Evolutionary conservation across 35 echinoderm and acorn worm species (phyloP), one percentile per base, ranked within the genome.

Genomic region (Apostichopus californicus): DNA sequence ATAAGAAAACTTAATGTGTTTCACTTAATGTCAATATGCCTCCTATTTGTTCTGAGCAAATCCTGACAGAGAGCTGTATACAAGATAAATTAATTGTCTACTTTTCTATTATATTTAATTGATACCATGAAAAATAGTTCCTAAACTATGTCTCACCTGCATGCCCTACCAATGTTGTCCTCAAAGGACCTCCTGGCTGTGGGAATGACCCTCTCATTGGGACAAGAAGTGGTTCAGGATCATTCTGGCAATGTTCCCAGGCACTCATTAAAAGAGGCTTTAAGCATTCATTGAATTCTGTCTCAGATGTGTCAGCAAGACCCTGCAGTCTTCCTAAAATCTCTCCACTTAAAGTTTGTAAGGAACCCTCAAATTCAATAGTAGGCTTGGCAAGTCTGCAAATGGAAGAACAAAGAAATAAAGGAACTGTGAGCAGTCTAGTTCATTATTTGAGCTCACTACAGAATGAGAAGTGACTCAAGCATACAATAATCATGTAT

Each of bases 81-180:
- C 34, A 46, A 46, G 34, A 46, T 3, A 46, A 3, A 3, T 46
- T 46, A 46, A 46, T 3, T 46, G 34, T 3, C 2, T 46, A 46
- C 34, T 46, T 46, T 46, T 46, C 2, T 3, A 1, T 46, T 46
- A 46, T 46, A 46, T 3, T 46, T 46, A 46, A 46, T 46, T 46
- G 34, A 46, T 46, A 46, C 34, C 34, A 46, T 46, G 2, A 46
- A 46, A 46, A 46, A 46, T 3, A 46, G 18, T 46, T 88, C 88
- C 34, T 46, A 2, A 46, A 46, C 34, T 46, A 46, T 46, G 2
- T 3, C 34, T 46, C 90, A 98, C 97, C 95, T 60, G 10, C 13
- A 93, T 98, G 97, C 71, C 97, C 97, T 28, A 96, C 92, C 2
- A 96, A 87, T 46, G 97, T 98, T 15, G 97, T 96, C 25, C 94